phyloP scores from a whole-genome alignment of 2,888 invertebrate species.

The Amiota minor region DNA sequence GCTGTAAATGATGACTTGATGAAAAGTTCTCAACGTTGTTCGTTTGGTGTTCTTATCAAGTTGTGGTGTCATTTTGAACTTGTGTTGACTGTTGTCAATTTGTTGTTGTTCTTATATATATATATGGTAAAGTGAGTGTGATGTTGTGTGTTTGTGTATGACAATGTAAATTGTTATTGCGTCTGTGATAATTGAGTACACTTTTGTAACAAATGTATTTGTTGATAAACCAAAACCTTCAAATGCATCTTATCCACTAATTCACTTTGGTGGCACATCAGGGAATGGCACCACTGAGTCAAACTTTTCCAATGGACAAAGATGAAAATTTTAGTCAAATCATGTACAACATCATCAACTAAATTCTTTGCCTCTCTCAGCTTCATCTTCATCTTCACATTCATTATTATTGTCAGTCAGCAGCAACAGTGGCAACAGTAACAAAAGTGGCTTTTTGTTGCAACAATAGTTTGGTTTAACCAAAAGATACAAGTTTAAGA shows the following conservation, averaged over 20 bases:
- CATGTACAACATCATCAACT: not conserved
- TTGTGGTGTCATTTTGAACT: constrained; percentile 18
- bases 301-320: constrained; percentile 3
- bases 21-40: constrained; percentile 12
- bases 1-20: constrained; percentile 14
- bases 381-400: not conserved
- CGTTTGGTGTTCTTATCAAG: not conserved
- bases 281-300: not conserved
- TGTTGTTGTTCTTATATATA: not conserved
- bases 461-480: constrained; percentile 14
- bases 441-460: not conserved
- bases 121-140: not conserved
- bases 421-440: not conserved
- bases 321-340: not conserved
- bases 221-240: constrained; percentile 2
- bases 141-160: not conserved
- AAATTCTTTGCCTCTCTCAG: not conserved
- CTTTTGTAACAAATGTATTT: not conserved
- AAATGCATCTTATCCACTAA: not conserved
- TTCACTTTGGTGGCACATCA: not conserved
- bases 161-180: constrained; percentile 18
- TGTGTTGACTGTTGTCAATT: constrained; percentile 20
- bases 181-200: constrained; percentile 16
- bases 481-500: constrained; percentile 19
- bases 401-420: too few relatives aligned